Percentiles rank a stretch among this genome's conserved stretches.
These are phyloP conservation scores for Tenualosa thibaudeaui DNA, from an alignment of 2,797 vertebrate genomes.

Conservation along the genomic window DNA sequence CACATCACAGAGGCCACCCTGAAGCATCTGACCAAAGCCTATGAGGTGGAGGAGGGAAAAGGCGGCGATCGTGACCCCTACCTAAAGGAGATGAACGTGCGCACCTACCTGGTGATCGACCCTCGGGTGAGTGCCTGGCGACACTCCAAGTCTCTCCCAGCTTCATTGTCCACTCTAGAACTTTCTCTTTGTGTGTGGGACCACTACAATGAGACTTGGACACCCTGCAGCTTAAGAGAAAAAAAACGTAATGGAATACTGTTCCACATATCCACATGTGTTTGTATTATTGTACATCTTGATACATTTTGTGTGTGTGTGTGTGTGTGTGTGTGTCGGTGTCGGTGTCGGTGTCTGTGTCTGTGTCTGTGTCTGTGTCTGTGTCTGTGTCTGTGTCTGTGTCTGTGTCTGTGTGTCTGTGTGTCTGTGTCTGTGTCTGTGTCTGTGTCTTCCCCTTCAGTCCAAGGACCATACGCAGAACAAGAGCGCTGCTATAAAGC, in stretches of 20 bases:
- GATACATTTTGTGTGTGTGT: no score
- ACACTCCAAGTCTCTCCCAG: background rate
- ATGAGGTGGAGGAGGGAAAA: conserved; percentile 92
- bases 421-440: background rate
- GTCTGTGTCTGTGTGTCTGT: background rate
- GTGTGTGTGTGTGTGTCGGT: no score
- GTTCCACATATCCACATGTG: background rate
- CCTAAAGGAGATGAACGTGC: conserved; percentile 86
- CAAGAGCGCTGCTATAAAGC: conserved; percentile 77
- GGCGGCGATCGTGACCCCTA: conserved; percentile 86
- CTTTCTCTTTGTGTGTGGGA: background rate
- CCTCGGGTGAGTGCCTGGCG: conserved; percentile 83
- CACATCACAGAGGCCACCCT: conserved; percentile 95
- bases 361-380: no score
- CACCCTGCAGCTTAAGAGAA: background rate
- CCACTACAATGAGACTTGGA: background rate
- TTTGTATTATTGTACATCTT: no score
- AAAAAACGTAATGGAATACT: background rate
- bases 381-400: no score
- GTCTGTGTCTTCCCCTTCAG: conserved; percentile 60
- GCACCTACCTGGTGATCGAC: background rate
- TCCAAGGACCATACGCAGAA: conserved; percentile 78
- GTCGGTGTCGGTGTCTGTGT: no score
- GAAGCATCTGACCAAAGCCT: conserved; percentile 92
- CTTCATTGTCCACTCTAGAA: background rate